phyloP scores from a whole-genome alignment of 1,140 invertebrate genomes.

The Aphelenchoides besseyi region DNA sequence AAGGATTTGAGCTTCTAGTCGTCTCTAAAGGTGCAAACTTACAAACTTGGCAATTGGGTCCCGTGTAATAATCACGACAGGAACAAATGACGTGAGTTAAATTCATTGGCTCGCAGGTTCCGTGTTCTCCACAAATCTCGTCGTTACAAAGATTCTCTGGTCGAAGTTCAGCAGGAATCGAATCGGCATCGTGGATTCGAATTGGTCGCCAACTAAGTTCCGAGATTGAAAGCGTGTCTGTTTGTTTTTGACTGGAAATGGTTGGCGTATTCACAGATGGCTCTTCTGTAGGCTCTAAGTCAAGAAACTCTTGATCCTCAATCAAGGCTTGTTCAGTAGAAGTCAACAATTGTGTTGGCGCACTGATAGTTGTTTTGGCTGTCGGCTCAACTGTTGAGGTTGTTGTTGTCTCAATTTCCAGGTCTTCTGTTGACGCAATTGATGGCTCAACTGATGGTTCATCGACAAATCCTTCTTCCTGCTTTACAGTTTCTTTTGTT shows the following conservation, averaged over 20 bases:
- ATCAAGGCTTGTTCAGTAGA: neutral
- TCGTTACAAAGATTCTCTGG: neutral
- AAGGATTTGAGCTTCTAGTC: too few species aligned
- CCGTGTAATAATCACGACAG: slow-evolving; percentile 57
- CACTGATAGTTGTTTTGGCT: neutral
- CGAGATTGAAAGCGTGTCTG: neutral
- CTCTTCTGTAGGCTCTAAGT: slow-evolving; percentile 7
- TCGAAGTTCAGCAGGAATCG: neutral
- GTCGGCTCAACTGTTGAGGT: slow-evolving; percentile 2
- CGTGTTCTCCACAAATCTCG: slow-evolving; percentile 53
- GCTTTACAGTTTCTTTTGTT: too few species aligned
- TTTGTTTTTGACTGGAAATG: too few species aligned
- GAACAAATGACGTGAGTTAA: slow-evolving; percentile 52
- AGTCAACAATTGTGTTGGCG: neutral
- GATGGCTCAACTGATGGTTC: too few species aligned
- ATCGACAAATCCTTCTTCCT: too few species aligned
- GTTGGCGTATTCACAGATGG: too few species aligned
- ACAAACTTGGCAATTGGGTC: slow-evolving; percentile 54
- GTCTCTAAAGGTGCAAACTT: slow-evolving; percentile 30
- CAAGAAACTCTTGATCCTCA: neutral
- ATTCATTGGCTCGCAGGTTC: slow-evolving; percentile 52
- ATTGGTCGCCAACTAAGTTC: slow-evolving; percentile 15
- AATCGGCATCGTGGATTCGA: neutral
- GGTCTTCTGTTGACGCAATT: neutral
- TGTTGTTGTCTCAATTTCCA: slow-evolving; percentile 8